A percentile compares a stretch with the other conserved stretches of the same genome.
Conservation (phyloP, 2,888 invertebrate genomes). For the Camponotus fellah region DNA sequence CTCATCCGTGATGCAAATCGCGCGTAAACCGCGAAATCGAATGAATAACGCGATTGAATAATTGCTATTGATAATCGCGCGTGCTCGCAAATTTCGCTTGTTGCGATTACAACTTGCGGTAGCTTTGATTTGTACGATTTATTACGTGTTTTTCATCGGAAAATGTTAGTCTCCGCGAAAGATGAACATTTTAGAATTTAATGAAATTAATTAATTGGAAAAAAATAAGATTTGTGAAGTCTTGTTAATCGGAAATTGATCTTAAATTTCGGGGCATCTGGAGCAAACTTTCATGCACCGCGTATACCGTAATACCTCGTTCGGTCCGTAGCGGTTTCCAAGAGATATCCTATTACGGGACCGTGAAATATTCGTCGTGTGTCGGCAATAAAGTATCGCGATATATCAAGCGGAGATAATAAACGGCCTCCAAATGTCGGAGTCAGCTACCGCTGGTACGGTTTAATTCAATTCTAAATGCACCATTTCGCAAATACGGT, state of each 20-base stretch:
- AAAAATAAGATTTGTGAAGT: not conserved
- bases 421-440: conserved; percentile 54
- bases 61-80: not conserved
- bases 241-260: conserved; percentile 19
- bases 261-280: not conserved
- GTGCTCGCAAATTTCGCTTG: not conserved
- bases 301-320: conserved; percentile 46
- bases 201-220: not conserved
- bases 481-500: conserved; percentile 13
- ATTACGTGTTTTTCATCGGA: not conserved
- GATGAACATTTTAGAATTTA: not conserved
- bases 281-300: conserved; percentile 19
- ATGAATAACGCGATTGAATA: not conserved
- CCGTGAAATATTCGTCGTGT: conserved; percentile 54
- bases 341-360: conserved; percentile 49
- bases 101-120: not conserved
- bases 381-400: conserved; percentile 54
- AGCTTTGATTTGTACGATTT: not conserved
- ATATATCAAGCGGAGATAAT: conserved; percentile 57
- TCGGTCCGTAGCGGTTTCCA: conserved; percentile 16
- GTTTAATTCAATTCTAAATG: conserved; percentile 40
- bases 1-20: too few species aligned
- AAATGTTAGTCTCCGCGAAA: not conserved
- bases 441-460: conserved; percentile 40
- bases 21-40: conserved; percentile 10